Evolutionary conservation across 2,113 vertebrate species (phyloP), one percentile per base, ranked within the genome.

Genomic region (Albula goreensis): DNA sequence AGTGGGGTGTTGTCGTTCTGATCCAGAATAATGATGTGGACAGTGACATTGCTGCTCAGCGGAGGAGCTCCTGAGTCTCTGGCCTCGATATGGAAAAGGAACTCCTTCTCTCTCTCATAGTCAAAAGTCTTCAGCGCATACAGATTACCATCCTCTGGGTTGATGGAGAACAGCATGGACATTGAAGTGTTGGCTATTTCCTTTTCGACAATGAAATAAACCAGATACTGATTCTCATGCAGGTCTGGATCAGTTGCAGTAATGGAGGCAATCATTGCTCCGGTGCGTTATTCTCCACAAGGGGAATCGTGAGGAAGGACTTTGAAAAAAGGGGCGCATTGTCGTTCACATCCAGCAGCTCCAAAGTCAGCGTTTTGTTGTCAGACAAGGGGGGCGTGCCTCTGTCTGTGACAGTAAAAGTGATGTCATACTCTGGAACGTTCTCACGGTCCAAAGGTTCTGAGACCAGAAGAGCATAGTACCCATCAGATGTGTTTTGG

Each of bases 41-140:
- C 94, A 0, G 95, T 96, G 78, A 94, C 95, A 0, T 96, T 96
- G 87, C 94, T 90, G 0, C 93, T 95, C 66, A 96, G 94, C 0
- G 95, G 96, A 0, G 96, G 96, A 82, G 95, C 95, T 4, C 95
- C 96, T 0, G 95, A 95, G 0, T 96, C 96, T 87, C 95, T 94
- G 0, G 94, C 95, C 87, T 94, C 94, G 6, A 97, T 94, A 53
- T 94, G 92, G 82, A 97, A 94, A 82, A 95, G 92, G 90, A 96
- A 96, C 85, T 93, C 94, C 83, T 93, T 94, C 88, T 96, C 96
- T 83, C 96, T 96, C 89, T 97, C 96, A 0, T 96, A 96, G 90
- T 97, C 96, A 0, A 97, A 95, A 1, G 96, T 96, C 70, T 95
- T 95, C 25, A 97, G 92, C 25, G 96, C 96, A 0, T 96, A 97